Evolutionary conservation across 2,888 invertebrate species (phyloP).

Genomic region (Auanema freiburgensis): DNA sequence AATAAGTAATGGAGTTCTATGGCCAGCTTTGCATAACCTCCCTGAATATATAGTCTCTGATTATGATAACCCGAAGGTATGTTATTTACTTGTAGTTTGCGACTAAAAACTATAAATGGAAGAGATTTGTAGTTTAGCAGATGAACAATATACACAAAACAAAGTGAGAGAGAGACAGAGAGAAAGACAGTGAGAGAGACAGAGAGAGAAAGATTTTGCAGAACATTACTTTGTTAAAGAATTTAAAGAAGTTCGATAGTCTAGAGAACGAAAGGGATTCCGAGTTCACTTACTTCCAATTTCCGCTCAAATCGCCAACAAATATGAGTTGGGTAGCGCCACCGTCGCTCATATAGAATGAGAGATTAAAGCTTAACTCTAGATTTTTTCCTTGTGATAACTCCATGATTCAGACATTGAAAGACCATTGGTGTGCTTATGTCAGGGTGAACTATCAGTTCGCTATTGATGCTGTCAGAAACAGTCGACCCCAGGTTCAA

Average conservation of each 20-base stretch:
- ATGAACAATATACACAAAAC: no score
- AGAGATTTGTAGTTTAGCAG: constrained; percentile 2
- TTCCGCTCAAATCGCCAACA: no score
- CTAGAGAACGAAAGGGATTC: no score
- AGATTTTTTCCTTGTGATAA: no score
- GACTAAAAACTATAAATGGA: no score
- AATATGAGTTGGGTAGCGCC: no score
- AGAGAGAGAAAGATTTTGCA: not conserved
- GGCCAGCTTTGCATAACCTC: constrained; percentile 64
- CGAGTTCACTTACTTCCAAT: no score
- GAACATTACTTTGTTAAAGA: no score
- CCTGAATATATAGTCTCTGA: constrained; percentile 63
- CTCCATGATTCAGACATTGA: constrained; percentile 67
- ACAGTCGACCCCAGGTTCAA: constrained; percentile 55
- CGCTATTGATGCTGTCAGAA: constrained; percentile 63
- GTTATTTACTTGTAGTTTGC: no score
- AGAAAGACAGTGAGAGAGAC: not conserved
- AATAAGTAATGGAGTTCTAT: constrained; percentile 61
- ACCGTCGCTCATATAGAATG: no score
- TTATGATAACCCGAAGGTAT: constrained; percentile 56
- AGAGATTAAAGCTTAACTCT: no score
- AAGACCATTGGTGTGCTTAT: constrained; percentile 62
- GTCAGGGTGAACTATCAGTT: constrained; percentile 64
- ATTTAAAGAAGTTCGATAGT: no score
- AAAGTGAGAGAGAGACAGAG: not conserved